Conservation (phyloP, 2,113 vertebrate species). For the Odontesthes bonariensis region DNA sequence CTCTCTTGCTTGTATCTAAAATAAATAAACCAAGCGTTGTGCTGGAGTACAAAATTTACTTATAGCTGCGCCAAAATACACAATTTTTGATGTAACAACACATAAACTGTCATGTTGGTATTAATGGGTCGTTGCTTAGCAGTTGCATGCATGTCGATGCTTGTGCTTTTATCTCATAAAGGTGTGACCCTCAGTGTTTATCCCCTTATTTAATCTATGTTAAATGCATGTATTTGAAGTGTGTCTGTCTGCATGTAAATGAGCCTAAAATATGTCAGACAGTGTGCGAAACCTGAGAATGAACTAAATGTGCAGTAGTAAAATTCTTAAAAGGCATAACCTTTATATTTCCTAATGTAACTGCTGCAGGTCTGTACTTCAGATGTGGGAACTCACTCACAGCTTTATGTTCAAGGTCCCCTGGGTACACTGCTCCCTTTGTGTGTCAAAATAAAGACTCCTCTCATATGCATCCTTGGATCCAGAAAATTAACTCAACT, state of each 20-base stretch:
- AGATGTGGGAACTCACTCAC: constrained; percentile 36
- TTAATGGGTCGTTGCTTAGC: too few relatives aligned
- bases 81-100: too few relatives aligned
- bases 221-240: background rate
- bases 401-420: constrained; percentile 49
- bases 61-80: background rate
- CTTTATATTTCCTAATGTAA: constrained; percentile 37
- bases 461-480: constrained; percentile 54
- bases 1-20: background rate
- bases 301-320: background rate
- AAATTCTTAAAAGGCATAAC: constrained; percentile 16
- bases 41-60: background rate
- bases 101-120: too few relatives aligned
- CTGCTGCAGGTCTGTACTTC: constrained; percentile 25
- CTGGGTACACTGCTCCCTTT: constrained; percentile 64
- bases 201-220: background rate
- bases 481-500: constrained; percentile 49
- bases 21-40: background rate
- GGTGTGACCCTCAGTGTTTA: constrained; percentile 8
- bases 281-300: background rate
- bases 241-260: too few relatives aligned
- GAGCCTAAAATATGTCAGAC: too few relatives aligned
- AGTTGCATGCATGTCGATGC: background rate
- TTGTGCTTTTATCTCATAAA: constrained; percentile 22
- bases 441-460: constrained; percentile 64